A percentile compares a stretch with the other conserved stretches of the same genome.
Evolutionary conservation across 2,113 vertebrate species (phyloP).

Genomic region (Ploceus nigricollis): DNA sequence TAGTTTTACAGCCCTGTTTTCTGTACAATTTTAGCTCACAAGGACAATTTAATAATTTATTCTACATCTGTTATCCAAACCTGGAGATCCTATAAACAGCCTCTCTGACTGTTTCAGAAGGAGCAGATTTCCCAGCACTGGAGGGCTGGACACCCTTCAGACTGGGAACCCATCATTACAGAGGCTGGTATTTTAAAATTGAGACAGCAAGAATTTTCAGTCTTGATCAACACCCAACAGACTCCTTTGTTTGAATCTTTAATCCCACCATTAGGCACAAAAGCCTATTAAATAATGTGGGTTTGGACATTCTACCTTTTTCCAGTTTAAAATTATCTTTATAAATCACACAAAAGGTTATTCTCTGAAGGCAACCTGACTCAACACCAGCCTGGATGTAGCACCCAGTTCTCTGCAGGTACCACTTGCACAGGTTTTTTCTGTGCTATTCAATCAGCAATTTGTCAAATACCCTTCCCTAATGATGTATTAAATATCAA

Average conservation of each 20-base stretch:
- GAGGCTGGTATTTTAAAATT: background rate
- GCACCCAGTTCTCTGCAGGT: background rate
- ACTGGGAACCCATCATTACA: background rate
- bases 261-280: background rate
- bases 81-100: background rate
- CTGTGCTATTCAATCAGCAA: background rate
- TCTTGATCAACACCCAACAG: background rate
- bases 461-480: background rate
- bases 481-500: background rate
- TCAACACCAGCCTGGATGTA: background rate
- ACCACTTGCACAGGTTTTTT: background rate
- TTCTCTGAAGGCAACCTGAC: background rate
- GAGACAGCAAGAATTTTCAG: background rate
- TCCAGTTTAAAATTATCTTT: background rate
- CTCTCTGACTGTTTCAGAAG: background rate
- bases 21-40: background rate
- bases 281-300: background rate
- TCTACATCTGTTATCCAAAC: background rate
- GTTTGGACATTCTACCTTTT: background rate
- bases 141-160: background rate
- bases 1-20: background rate
- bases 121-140: background rate
- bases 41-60: background rate
- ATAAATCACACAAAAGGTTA: background rate
- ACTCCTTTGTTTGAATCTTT: background rate